Conservation (phyloP, 64 coral and sea anemone genomes). For the Acropora tenuis region DNA sequence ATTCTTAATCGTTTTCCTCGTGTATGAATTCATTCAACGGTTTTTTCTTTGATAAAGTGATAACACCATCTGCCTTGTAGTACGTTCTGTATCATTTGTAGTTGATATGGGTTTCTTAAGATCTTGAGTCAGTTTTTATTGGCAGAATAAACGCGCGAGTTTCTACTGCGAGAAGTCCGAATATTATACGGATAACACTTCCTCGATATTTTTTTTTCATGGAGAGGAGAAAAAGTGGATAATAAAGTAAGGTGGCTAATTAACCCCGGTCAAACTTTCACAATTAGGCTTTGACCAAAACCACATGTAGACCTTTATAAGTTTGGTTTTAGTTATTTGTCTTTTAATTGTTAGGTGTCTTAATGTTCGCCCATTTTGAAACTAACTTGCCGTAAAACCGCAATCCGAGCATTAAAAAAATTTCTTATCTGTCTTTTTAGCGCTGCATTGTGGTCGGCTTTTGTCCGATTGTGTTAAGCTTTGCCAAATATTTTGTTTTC, state of each 20-base stretch:
- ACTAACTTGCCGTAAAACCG: slow-evolving; percentile 24
- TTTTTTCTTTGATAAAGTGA: slow-evolving; percentile 22
- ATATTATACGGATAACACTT: background rate
- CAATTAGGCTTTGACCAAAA: slow-evolving; percentile 35
- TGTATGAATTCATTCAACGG: slow-evolving; percentile 41
- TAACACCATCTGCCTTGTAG: slow-evolving; percentile 7
- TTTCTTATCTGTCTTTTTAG: slow-evolving; percentile 28
- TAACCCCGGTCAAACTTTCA: slow-evolving; percentile 1
- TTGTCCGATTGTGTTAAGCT: background rate
- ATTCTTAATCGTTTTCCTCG: slow-evolving; percentile 40
- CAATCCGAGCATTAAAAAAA: background rate
- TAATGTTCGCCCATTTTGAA: background rate
- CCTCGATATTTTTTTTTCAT: background rate
- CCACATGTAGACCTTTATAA: background rate
- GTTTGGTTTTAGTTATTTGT: slow-evolving; percentile 9
- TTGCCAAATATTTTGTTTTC: slow-evolving; percentile 47
- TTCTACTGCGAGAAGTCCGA: background rate
- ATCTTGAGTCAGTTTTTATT: background rate
- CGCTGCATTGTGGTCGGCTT: background rate
- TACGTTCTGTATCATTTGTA: slow-evolving; percentile 17
- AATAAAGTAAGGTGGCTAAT: slow-evolving; percentile 14
- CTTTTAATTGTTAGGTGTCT: background rate
- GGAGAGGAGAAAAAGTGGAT: background rate
- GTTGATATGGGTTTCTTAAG: background rate
- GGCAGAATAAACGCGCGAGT: background rate